Evolutionary conservation across 1,140 invertebrate species (phyloP), one percentile per base, ranked within the genome.

Genomic region (Drosophila pseudoananassae): DNA sequence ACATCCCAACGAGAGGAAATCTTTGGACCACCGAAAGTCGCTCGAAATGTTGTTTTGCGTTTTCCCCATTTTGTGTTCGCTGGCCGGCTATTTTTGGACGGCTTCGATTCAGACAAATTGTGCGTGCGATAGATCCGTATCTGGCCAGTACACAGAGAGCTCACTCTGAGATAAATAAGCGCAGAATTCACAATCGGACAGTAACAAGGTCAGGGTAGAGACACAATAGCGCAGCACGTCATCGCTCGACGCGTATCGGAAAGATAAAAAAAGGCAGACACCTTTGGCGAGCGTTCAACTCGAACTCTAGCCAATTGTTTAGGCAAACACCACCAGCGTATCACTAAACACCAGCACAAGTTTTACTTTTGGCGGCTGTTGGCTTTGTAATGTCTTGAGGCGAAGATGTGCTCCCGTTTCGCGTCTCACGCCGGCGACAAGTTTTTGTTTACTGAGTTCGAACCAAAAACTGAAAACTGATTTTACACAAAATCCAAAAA

Each of bases 361-460:
- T 12, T 36, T 43, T 50, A 27, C 10, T 25, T 65, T 76, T 38
- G 40, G 73, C 54, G 54, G 52, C 23, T 65, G 56, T 78, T 78
- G 9, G 43, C 20, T 17, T 17, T 59, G 50, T 59, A 51, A 29
- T 47, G 56, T 23, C n/a, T 61, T 50, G 61, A 9, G 27, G 47
- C 15, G 51, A 65, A 40, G 46, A 53, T 76, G 36, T 49, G 77
- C 66, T 66, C 76, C 52, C 69, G 74, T 75, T 59, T 80, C 61
- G 71, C 76, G 84, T 89, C 84, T 90, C 90, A 68, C 87, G 72
- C 81, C 89, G 78, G 89, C 89, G 84, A 90, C 89, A 91, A 91
- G 87, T 89, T 89, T 91, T 91, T 91, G 89, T 91, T 91, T 90
- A 91, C 89, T 91, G 89, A 91, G 89, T 90, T 89, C 76, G 71